These are phyloP conservation scores for Rhinichthys osculus DNA, from an alignment of 2,797 vertebrate genomes.

Conservation along the genomic window DNA sequence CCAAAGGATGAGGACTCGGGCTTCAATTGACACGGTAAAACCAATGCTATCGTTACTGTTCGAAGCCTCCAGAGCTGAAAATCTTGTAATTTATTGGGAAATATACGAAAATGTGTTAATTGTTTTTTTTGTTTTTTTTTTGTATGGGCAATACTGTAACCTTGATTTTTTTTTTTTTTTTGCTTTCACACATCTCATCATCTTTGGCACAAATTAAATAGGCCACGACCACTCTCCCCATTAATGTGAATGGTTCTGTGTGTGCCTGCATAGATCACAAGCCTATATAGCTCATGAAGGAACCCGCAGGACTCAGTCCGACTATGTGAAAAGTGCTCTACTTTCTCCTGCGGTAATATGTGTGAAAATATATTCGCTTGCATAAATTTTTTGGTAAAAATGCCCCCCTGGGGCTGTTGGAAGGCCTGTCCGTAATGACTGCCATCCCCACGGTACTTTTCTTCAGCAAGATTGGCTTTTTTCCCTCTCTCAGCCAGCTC, in stretches of 20 bases:
- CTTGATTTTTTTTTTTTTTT: background rate
- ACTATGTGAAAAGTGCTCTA: conserved; percentile 31
- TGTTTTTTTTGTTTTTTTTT: background rate
- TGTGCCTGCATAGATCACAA: conserved; percentile 1
- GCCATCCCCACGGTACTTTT: conserved; percentile 29
- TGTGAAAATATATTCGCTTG: conserved; percentile 54
- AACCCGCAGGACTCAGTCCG: conserved; percentile 28
- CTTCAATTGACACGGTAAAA: background rate
- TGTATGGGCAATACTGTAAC: conserved; percentile 17
- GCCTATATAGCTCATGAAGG: conserved; percentile 22
- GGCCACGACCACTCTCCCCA: conserved; percentile 14
- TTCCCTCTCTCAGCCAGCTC: conserved; percentile 11
- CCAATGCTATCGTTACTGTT: background rate
- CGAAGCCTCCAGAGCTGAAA: background rate
- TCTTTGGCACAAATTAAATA: conserved; percentile 31
- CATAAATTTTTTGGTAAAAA: conserved; percentile 48
- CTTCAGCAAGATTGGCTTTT: conserved; percentile 27
- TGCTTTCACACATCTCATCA: conserved; percentile 13
- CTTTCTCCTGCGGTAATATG: conserved; percentile 41
- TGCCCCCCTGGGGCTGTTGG: conserved; percentile 40
- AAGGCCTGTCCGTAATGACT: conserved; percentile 51
- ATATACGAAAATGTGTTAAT: background rate
- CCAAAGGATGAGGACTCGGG: background rate
- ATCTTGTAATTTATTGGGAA: background rate
- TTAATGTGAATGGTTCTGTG: conserved; percentile 33